These are phyloP conservation scores for Zeus faber DNA, from an alignment of 2,113 vertebrate species.

Conservation along the genomic window DNA sequence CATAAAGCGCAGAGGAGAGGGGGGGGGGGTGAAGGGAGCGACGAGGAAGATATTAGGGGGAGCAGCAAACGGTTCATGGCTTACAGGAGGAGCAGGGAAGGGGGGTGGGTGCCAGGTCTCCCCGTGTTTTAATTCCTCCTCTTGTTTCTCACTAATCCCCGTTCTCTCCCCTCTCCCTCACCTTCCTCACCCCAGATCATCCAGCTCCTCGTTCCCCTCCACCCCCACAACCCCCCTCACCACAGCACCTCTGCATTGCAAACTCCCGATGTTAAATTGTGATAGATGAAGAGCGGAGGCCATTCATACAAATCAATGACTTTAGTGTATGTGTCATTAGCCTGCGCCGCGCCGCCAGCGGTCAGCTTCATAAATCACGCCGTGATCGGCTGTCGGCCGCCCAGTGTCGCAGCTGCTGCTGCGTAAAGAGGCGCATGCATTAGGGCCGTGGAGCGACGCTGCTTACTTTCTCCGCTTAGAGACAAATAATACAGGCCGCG, in stretches of 20 bases:
- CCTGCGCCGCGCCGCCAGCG: conserved; percentile 97
- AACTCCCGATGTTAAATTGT: conserved; percentile 99
- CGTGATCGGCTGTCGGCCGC: conserved; percentile 96
- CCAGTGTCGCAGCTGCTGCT: conserved; percentile 78
- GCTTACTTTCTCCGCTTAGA: too few relatives aligned
- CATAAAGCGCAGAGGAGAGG: conserved; percentile 83
- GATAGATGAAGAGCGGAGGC: conserved; percentile 99
- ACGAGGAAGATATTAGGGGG: conserved; percentile 69
- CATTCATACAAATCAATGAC: conserved; percentile 99
- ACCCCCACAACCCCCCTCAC: conserved; percentile 68
- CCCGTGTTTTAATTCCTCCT: too few relatives aligned
- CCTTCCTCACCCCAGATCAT: background rate
- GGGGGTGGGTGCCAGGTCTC: background rate
- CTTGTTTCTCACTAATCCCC: background rate
- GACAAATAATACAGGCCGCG: too few relatives aligned
- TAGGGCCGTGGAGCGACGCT: conserved; percentile 74
- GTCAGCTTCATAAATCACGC: conserved; percentile 99
- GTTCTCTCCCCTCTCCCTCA: background rate
- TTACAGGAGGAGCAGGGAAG: background rate
- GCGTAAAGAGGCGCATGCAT: conserved; percentile 86
- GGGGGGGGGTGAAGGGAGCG: background rate
- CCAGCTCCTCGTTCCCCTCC: conserved; percentile 1
- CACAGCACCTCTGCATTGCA: conserved; percentile 92
- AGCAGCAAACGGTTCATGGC: conserved; percentile 94
- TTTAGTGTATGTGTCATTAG: conserved; percentile 99